Base-by-base conservation (phyloP, 2,888 invertebrate genomes). In the Oscheius sp. region DNA sequence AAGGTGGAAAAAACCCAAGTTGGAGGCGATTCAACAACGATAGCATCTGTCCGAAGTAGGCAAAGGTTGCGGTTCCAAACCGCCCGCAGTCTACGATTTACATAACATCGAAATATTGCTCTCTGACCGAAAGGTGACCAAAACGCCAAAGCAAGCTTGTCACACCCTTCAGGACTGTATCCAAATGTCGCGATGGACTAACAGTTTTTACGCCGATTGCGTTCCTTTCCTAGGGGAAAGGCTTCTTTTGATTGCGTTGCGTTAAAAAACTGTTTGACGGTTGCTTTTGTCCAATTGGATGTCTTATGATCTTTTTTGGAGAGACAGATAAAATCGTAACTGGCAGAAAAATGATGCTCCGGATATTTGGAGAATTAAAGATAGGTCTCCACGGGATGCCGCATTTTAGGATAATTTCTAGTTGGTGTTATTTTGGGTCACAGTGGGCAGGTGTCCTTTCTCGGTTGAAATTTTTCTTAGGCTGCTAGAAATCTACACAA, bases 1-100 rank as follows among this genome's bases (percentile, higher is more conserved):
- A 13, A 13, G 55, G 25, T 6, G 45, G 21, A 59, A 61, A 61
- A 61, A 61, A 61, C 41, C 21, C 43, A 18, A 13, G 61, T 61
- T 41, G 43, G 23, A 61, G 61, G 43, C 43, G 43, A 41, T 25
- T 25, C 21, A 21, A 16, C 13, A 3, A 5, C n/a, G 61, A 61
- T 61, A 66, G 52, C 66, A 66, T 66, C 66, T 25, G 25, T 2
- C 18, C 52, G 27, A 66, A 66, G 66, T 66, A 52, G 66, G 66
- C 66, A 66, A 66, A 66, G 66, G 66, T 66, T 66, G 66, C 66
- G 66, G 49, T 66, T 66, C 66, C 16, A 66, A 66, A 66, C 63
- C 9, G 46, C 66, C 27, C 25, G 23, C 49, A 49, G 66, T 21
- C 63, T n/a, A 43, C 45, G 43, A 66, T 66, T 66, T 66, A 35